Evolutionary conservation across 1,140 invertebrate species (phyloP), one percentile per base, ranked within the genome.

Genomic region (Drosophila setifemur): DNA sequence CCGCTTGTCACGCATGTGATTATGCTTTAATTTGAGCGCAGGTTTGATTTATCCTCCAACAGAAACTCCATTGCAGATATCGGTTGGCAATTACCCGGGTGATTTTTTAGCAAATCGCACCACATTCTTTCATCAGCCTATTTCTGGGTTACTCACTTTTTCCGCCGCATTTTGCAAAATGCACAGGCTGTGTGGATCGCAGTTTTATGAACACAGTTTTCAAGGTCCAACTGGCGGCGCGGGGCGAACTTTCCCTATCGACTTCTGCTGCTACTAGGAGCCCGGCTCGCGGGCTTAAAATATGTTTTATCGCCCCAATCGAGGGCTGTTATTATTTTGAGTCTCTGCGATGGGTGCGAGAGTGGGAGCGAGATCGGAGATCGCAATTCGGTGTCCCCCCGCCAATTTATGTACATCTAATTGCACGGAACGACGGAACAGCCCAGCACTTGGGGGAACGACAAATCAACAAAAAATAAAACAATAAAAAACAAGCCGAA

Each of bases 1-100:
- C 18, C 63, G 64, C 77, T 60, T 86, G 82, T 86, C 82, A 86
- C 82, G 82, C 82, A 66, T 73, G 57, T 83, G 87, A 88, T 88
- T 88, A 88, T 88, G 78, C 74, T 72, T 73, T 83, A 83, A 88
- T 88, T 79, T 83, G 50, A 71, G 33, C 43, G 49, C 29, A 44
- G 50, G 44, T 83, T 74, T 88, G 83, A 88, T 88, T 88, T 83
- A 88, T 73, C 55, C 29, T 40, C 37, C 9, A 21, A 52, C 61
- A 81, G 49, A 64, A 58, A 48, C 12, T n/a, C n/a, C 47, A 71
- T 40, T 8, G 26, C 18, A 33, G 14, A 70, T 19, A 68, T 39
- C 35, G 48, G 37, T 35, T 61, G 55, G 28, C 42, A 50, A 66
- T 47, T 45, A 61, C 12, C 18, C 4, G 28, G 8, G 26, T 16